A percentile compares a stretch with the other conserved stretches of the same genome.
Conservation (phyloP, 2,113 vertebrate genomes). For the Polypterus bichir region DNA sequence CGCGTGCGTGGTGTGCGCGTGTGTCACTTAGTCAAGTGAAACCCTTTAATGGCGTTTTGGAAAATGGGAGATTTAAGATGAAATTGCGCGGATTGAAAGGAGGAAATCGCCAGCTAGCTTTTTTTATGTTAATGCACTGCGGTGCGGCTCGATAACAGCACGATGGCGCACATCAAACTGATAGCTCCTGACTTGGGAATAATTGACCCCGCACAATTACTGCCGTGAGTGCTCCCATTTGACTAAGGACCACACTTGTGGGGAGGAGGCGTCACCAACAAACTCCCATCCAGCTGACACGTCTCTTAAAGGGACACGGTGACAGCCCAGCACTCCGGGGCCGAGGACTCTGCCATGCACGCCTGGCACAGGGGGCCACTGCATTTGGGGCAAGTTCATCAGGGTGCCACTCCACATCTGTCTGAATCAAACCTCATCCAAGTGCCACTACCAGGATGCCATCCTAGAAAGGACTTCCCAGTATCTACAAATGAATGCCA, state of each 20-base stretch:
- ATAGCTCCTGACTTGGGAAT: conserved; percentile 70
- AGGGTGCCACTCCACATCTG: too few species aligned
- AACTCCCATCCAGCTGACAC: conserved; percentile 56
- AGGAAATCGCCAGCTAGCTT: conserved; percentile 52
- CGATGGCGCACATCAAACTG: conserved; percentile 56
- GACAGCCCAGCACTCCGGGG: too few species aligned
- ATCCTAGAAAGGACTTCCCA: too few species aligned
- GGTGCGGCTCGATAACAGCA: conserved; percentile 50
- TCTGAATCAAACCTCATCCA: too few species aligned
- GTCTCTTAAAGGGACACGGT: conserved; percentile 40
- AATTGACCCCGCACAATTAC: conserved; percentile 75
- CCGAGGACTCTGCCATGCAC: too few species aligned
- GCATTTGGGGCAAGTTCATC: too few species aligned
- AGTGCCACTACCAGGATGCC: too few species aligned
- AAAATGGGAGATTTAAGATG: conserved; percentile 65
- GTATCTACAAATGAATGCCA: too few species aligned
- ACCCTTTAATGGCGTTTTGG: conserved; percentile 56
- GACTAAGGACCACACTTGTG: conserved; percentile 28
- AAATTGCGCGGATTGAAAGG: conserved; percentile 57
- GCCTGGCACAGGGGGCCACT: too few species aligned
- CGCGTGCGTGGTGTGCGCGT: too few species aligned
- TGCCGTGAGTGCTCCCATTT: conserved; percentile 52
- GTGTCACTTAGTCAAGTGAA: conserved; percentile 54
- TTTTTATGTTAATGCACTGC: conserved; percentile 53
- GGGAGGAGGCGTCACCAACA: conserved; percentile 41